phyloP scores from a whole-genome alignment of 2,888 invertebrate genomes.

The Alloscopus bannaensis region DNA sequence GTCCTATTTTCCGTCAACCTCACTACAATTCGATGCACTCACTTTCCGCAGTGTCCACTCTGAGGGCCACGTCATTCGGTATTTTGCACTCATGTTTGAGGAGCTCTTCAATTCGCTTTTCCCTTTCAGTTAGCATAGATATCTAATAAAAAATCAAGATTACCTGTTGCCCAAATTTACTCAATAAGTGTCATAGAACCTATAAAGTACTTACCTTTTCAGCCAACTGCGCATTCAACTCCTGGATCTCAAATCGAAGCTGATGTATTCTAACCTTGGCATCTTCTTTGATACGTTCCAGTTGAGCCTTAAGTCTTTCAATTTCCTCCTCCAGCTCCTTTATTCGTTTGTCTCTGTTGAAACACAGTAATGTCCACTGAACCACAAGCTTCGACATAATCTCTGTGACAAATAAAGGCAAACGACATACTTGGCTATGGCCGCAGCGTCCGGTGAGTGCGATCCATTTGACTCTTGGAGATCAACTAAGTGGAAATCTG shows the following conservation, averaged over 20 bases:
- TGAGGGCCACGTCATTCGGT: constrained; percentile 65
- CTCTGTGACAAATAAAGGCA: background rate
- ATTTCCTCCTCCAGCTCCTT: constrained; percentile 87
- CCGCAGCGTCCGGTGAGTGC: constrained; percentile 69
- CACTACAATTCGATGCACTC: no score
- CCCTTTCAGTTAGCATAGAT: constrained; percentile 55
- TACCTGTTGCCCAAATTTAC: background rate
- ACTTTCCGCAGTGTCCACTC: constrained; percentile 72
- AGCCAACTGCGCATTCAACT: constrained; percentile 78
- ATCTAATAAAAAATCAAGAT: constrained; percentile 46
- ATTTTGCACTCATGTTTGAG: constrained; percentile 69
- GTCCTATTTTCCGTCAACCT: no score
- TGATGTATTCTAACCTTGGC: constrained; percentile 77
- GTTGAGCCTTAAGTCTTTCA: constrained; percentile 80
- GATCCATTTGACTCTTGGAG: constrained; percentile 75
- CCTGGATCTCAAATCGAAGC: constrained; percentile 77
- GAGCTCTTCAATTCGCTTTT: constrained; percentile 64
- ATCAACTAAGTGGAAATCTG: constrained; percentile 75
- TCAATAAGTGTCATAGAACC: constrained; percentile 2
- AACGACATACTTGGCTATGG: constrained; percentile 67
- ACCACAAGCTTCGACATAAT: constrained; percentile 73
- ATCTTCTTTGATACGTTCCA: constrained; percentile 78
- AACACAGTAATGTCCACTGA: no score
- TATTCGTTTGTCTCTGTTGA: constrained; percentile 83
- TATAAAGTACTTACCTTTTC: constrained; percentile 74